These are phyloP conservation scores for Ascidia mentula DNA, from an alignment of 23 tunicate genomes.

Conservation along the genomic window DNA sequence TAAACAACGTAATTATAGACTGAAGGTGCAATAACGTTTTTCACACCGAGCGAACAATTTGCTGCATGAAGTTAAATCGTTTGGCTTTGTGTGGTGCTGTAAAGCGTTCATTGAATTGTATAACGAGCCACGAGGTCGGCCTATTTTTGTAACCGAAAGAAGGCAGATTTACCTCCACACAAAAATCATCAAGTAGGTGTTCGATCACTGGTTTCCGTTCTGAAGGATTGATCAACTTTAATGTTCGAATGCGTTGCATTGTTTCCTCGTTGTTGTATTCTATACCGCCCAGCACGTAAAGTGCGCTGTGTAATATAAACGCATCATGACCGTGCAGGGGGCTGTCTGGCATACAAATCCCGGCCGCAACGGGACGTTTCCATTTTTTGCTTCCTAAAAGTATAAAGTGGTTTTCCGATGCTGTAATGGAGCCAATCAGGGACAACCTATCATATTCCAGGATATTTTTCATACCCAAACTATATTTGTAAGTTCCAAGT, in stretches of 20 bases:
- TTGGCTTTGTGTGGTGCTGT: too few relatives aligned
- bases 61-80: too few relatives aligned
- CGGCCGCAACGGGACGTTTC: constrained; percentile 69
- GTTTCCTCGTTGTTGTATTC: constrained; percentile 18
- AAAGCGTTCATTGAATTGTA: too few relatives aligned
- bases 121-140: too few relatives aligned
- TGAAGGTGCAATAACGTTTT: too few relatives aligned
- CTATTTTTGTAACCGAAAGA: too few relatives aligned
- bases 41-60: too few relatives aligned
- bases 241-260: constrained; percentile 21
- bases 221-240: constrained; percentile 73
- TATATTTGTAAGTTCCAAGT: constrained; percentile 19
- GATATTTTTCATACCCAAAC: constrained; percentile 15
- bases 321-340: constrained; percentile 49
- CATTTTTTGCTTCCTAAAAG: constrained; percentile 64
- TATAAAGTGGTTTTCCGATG: background rate
- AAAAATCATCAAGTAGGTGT: constrained; percentile 66
- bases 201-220: constrained; percentile 67
- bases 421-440: background rate
- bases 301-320: constrained; percentile 58
- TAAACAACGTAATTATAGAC: too few relatives aligned
- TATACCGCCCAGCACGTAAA: constrained; percentile 80
- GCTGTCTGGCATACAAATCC: constrained; percentile 33
- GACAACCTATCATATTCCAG: background rate
- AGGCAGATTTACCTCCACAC: constrained; percentile 42